Conservation (phyloP, 1,140 invertebrate species). For the Leucophenga varia region DNA sequence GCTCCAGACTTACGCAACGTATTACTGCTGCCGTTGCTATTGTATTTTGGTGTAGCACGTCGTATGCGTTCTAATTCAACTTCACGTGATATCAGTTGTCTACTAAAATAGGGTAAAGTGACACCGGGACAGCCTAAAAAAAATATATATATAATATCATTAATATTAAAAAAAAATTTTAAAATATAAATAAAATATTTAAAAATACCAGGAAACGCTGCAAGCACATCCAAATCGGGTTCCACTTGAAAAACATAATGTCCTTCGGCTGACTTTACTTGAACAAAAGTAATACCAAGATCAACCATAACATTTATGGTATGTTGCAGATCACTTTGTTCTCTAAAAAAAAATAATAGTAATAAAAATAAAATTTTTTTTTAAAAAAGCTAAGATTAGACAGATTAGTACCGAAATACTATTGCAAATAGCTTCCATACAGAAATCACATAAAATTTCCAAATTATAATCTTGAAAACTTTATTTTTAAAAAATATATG, state of each 20-base stretch:
- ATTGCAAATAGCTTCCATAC: constrained; percentile 2
- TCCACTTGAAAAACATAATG: constrained; percentile 80
- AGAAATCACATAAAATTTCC: too few species aligned
- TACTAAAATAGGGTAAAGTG: constrained; percentile 64
- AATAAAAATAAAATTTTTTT: constrained; percentile 4
- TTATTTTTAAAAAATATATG: too few species aligned
- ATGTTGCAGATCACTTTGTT: constrained; percentile 70
- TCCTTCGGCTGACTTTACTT: constrained; percentile 76
- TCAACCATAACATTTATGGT: constrained; percentile 86
- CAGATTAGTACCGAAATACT: not conserved
- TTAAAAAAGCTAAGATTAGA: too few species aligned
- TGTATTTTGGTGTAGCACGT: constrained; percentile 50
- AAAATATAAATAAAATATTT: constrained; percentile 1
- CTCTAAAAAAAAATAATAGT: constrained; percentile 61
- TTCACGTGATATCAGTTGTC: constrained; percentile 77
- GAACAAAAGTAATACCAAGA: constrained; percentile 84
- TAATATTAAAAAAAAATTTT: not conserved
- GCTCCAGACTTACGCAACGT: not conserved
- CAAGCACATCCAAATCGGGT: constrained; percentile 64
- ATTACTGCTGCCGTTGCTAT: not conserved
- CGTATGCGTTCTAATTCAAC: constrained; percentile 73
- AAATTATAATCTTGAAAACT: too few species aligned
- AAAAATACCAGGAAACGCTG: constrained; percentile 36
- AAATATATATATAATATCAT: not conserved
- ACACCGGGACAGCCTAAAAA: constrained; percentile 34